Percentiles rank a stretch among this genome's conserved stretches.
phyloP scores from a whole-genome alignment of 2,888 invertebrate species.

The Caenorhabditis drosophilae region DNA sequence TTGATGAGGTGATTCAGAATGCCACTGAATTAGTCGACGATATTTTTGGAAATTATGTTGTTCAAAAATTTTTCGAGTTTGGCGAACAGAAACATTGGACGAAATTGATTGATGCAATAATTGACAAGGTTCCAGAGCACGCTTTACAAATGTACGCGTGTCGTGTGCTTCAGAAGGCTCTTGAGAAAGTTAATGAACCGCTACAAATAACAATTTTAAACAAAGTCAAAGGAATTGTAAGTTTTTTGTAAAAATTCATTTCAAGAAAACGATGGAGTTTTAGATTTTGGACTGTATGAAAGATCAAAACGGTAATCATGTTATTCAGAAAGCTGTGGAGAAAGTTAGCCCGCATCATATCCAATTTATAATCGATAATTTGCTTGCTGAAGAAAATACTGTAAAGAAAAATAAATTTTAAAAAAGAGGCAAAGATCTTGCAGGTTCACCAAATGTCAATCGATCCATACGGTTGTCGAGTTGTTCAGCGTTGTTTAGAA shows the following conservation, averaged over 20 bases:
- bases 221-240: slow-evolving; percentile 14
- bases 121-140: slow-evolving; percentile 82
- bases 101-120: slow-evolving; percentile 74
- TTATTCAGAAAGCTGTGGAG: slow-evolving; percentile 93
- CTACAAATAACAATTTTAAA: slow-evolving; percentile 27
- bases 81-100: slow-evolving; percentile 96
- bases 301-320: slow-evolving; percentile 99
- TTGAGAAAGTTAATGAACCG: slow-evolving; percentile 75
- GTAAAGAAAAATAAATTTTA: slow-evolving; percentile 1
- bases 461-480: slow-evolving; percentile 98
- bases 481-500: slow-evolving; percentile 96
- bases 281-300: slow-evolving; percentile 88
- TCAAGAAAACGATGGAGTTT: not conserved
- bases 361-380: slow-evolving; percentile 86
- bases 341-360: slow-evolving; percentile 93
- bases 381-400: slow-evolving; percentile 5
- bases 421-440: not conserved
- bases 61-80: slow-evolving; percentile 95
- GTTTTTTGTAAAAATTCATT: not conserved
- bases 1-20: slow-evolving; percentile 91
- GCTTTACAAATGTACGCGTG: slow-evolving; percentile 91
- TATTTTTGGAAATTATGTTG: slow-evolving; percentile 97
- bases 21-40: slow-evolving; percentile 98
- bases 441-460: slow-evolving; percentile 89
- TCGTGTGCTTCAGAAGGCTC: slow-evolving; percentile 96